Base-by-base conservation (phyloP, 2,888 invertebrate genomes). In the Cephonodes hylas region DNA sequence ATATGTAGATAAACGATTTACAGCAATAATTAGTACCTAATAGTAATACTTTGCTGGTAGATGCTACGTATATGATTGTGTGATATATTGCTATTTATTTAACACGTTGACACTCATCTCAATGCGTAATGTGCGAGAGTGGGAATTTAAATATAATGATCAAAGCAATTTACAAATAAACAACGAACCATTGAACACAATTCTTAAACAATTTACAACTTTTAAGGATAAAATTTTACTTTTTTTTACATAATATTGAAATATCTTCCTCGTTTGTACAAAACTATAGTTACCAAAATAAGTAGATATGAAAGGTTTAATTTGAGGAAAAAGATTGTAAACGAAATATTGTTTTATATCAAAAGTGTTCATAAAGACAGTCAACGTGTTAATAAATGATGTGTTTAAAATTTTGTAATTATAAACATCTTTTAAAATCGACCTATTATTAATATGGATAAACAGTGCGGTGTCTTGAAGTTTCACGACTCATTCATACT, bases 21-120 rank as follows among this genome's bases (percentile, higher is more conserved):
- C 89, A 91, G 91, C 91, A 91, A 91, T 91, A 91, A 91, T 88
- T 91, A 90, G 89, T 88, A 85, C 72, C 77, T 90, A 89, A 89
- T 81, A 74, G 86, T 89, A 89, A 89, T 83, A 80, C 74, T 84
- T 87, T 82, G 89, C 89, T 88, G 84, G 87, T 91, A 91, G 90
- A 86, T 82, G 88, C 90, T 88, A 88, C 83, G 76, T 83, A 80
- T 86, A 82, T 85, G 79, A 84, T 84, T 85, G 89, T 89, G 91
- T 90, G 88, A 90, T 90, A 89, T 80, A 85, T 83, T 83, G 81
- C 85, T 75, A 81, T 85, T 85, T 83, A 84, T 84, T 83, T 85
- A 64, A 64, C 66, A 70, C 66, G 67, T 67, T 67, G 48, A 42
- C 48, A 13, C 42, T 23, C 25, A 20, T 42, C 15, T 25, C 8